These are phyloP conservation scores for Phycodurus eques DNA, from an alignment of 2,113 vertebrate genomes.

Conservation along the genomic window DNA sequence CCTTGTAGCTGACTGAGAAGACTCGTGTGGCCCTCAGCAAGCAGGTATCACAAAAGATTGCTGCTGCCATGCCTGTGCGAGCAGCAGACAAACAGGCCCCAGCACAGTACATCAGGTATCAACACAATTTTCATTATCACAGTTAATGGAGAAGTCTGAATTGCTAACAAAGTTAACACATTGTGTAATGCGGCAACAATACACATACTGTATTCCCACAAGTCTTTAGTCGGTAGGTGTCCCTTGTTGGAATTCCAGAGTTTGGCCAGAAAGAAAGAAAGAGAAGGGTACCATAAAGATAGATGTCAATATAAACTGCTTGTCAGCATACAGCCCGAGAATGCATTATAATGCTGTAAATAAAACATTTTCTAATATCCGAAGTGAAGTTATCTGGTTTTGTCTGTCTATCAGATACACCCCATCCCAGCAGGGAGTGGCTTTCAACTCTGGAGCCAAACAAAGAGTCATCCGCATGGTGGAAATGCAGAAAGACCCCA, in stretches of 20 bases:
- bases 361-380: neutral
- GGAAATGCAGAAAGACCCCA: constrained; percentile 99
- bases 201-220: neutral
- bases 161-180: neutral
- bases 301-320: neutral
- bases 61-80: constrained; percentile 97
- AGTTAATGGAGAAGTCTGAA: neutral
- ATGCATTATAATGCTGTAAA: neutral
- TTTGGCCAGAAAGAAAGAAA: neutral
- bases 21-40: constrained; percentile 91
- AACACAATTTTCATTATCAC: neutral
- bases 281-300: neutral
- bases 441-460: constrained; percentile 97
- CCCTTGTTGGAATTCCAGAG: neutral
- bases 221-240: neutral
- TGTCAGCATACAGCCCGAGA: neutral
- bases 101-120: constrained; percentile 94
- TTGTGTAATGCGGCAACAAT: neutral
- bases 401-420: constrained; percentile 81
- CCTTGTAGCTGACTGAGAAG: constrained; percentile 91
- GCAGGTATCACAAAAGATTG: constrained; percentile 94
- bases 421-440: constrained; percentile 96
- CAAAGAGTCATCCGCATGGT: constrained; percentile 99
- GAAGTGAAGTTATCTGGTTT: neutral
- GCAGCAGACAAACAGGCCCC: constrained; percentile 96